phyloP scores from a whole-genome alignment of 2,113 vertebrate species.

The Dissostichus mawsoni region DNA sequence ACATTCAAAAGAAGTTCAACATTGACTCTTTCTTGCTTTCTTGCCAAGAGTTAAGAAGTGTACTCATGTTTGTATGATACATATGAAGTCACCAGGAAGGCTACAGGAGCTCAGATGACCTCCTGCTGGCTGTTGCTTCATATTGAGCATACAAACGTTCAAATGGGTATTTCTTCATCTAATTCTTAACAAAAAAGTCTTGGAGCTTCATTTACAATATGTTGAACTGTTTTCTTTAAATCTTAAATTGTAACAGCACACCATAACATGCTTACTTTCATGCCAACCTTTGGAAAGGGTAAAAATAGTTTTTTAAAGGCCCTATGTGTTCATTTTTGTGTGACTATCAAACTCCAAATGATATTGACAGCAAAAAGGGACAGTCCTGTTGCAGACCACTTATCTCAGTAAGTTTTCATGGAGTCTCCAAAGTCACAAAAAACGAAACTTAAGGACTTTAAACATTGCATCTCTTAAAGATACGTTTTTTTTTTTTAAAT shows the following conservation, averaged over 20 bases:
- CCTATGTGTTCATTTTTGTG: slow-evolving; percentile 7
- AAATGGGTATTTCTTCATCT: background rate
- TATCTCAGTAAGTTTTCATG: background rate
- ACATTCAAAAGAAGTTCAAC: background rate
- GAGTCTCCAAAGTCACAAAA: background rate
- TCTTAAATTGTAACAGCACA: background rate
- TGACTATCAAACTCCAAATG: background rate
- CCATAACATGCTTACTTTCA: slow-evolving; percentile 5
- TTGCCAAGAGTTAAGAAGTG: background rate
- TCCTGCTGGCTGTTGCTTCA: background rate
- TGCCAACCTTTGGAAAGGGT: background rate
- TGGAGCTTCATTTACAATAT: background rate
- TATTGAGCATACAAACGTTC: background rate
- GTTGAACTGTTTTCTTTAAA: background rate
- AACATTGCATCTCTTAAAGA: background rate
- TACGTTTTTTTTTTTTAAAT: too few species aligned
- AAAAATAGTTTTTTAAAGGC: background rate
- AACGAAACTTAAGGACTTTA: slow-evolving; percentile 7
- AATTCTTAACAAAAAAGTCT: background rate
- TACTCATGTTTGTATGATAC: background rate
- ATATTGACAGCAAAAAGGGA: background rate
- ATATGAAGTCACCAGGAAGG: background rate
- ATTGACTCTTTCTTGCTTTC: background rate
- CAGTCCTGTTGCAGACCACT: background rate
- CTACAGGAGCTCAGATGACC: background rate